Percentiles rank a stretch among this genome's conserved stretches.
Conservation (phyloP, 2,888 invertebrate genomes). For the Panzeria rudis region DNA sequence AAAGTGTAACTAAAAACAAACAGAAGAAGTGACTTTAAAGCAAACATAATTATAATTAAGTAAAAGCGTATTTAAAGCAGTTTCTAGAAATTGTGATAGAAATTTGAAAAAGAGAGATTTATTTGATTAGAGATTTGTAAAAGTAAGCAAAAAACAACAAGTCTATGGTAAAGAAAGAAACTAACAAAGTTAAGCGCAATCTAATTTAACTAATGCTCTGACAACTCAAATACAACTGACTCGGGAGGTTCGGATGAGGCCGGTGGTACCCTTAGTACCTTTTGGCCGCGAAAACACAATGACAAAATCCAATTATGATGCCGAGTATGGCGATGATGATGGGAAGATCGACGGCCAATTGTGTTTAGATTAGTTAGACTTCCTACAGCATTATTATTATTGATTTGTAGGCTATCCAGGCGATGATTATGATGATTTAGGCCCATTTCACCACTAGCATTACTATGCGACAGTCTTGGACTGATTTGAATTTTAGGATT, state of each 20-base stretch:
- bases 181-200: slow-evolving; percentile 67
- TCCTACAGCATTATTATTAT: slow-evolving; percentile 71
- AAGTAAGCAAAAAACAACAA: background rate
- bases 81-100: slow-evolving; percentile 14
- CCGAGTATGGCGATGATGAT: slow-evolving; percentile 46
- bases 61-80: slow-evolving; percentile 38
- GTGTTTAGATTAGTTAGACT: slow-evolving; percentile 57
- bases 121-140: slow-evolving; percentile 11
- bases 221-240: slow-evolving; percentile 84
- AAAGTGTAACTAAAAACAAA: background rate
- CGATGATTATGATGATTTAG: slow-evolving; percentile 62
- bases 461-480: slow-evolving; percentile 66
- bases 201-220: slow-evolving; percentile 82
- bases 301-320: slow-evolving; percentile 76
- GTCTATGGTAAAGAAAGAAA: slow-evolving; percentile 65
- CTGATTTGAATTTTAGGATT: slow-evolving; percentile 64
- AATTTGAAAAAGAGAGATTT: slow-evolving; percentile 10
- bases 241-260: slow-evolving; percentile 83
- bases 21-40: background rate
- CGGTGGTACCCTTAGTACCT: slow-evolving; percentile 83
- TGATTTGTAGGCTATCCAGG: slow-evolving; percentile 57
- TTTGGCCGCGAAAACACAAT: slow-evolving; percentile 83
- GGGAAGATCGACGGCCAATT: slow-evolving; percentile 55
- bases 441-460: slow-evolving; percentile 50
- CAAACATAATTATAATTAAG: slow-evolving; percentile 15